phyloP scores from a whole-genome alignment of 2,113 vertebrate genomes.

The Loxodonta africana region DNA sequence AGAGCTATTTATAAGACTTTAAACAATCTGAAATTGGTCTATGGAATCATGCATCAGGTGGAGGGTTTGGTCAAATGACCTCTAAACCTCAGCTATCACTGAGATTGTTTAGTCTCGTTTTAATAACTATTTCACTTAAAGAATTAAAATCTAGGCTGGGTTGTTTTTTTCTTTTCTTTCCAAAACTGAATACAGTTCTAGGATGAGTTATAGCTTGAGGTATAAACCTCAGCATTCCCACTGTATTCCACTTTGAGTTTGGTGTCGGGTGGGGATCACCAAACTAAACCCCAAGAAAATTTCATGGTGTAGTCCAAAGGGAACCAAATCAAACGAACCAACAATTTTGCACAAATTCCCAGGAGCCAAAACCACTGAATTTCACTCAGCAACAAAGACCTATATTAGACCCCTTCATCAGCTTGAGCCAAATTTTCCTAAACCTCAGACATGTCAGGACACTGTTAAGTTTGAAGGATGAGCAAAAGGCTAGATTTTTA shows the following conservation, averaged over 20 bases:
- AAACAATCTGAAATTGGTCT: constrained; percentile 55
- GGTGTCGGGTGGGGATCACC: constrained; percentile 74
- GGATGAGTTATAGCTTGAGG: constrained; percentile 71
- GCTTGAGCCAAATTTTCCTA: constrained; percentile 64
- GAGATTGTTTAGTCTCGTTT: constrained; percentile 67
- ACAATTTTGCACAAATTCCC: constrained; percentile 72
- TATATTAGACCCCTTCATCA: constrained; percentile 68
- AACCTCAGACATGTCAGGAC: constrained; percentile 65
- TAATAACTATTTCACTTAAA: constrained; percentile 72
- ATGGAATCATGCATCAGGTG: constrained; percentile 20
- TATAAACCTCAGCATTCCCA: constrained; percentile 71
- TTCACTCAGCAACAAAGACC: constrained; percentile 71
- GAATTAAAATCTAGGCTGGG: constrained; percentile 54
- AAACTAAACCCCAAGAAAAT: constrained; percentile 74
- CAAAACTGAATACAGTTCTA: constrained; percentile 56
- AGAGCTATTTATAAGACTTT: constrained; percentile 57
- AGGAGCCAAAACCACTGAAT: constrained; percentile 77
- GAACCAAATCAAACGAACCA: constrained; percentile 77
- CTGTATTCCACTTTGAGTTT: constrained; percentile 74
- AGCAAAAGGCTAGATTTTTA: constrained; percentile 65
- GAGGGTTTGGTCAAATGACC: constrained; percentile 29
- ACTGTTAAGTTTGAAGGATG: constrained; percentile 61
- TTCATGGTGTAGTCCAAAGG: constrained; percentile 69
- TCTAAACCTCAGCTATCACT: constrained; percentile 6
- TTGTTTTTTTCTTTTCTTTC: not conserved